Percentiles rank a stretch among this genome's conserved stretches.
These are phyloP conservation scores for Halcyon chelicuti DNA, from an alignment of 2,797 vertebrate species.

Conservation along the genomic window DNA sequence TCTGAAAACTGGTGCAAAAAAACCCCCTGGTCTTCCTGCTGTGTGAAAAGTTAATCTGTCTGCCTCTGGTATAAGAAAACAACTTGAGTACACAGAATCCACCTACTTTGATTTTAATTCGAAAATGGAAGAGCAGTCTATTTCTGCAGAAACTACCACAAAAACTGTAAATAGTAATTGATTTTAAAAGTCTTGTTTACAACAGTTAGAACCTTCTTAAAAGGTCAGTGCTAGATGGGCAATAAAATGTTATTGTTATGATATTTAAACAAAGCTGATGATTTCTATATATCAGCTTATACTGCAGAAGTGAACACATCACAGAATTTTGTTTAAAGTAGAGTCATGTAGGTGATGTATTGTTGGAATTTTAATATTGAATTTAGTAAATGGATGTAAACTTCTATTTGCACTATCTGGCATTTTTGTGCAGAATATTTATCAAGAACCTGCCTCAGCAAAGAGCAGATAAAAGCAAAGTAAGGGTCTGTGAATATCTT, in stretches of 20 bases:
- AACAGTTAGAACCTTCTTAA: neutral
- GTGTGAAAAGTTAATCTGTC: neutral
- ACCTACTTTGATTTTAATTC: neutral
- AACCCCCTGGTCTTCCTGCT: neutral
- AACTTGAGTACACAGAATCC: neutral
- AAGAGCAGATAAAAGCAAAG: neutral
- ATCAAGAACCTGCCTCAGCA: neutral
- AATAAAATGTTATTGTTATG: neutral
- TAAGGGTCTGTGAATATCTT: neutral
- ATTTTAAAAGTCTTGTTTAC: neutral
- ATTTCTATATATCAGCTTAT: neutral
- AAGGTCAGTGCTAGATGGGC: neutral
- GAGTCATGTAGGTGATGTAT: neutral
- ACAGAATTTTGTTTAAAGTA: neutral
- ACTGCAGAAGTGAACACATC: neutral
- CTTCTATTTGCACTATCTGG: neutral
- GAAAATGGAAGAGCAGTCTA: neutral
- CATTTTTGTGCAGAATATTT: neutral
- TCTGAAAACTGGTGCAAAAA: neutral
- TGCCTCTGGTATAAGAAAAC: neutral
- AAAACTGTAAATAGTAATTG: neutral
- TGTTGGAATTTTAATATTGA: neutral
- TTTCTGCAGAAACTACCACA: neutral
- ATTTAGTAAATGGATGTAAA: neutral
- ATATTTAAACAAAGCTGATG: neutral